Percentiles rank a stretch among this genome's conserved stretches.
phyloP scores from a whole-genome alignment of 2,888 invertebrate species.

The Spilosoma lubricipeda region DNA sequence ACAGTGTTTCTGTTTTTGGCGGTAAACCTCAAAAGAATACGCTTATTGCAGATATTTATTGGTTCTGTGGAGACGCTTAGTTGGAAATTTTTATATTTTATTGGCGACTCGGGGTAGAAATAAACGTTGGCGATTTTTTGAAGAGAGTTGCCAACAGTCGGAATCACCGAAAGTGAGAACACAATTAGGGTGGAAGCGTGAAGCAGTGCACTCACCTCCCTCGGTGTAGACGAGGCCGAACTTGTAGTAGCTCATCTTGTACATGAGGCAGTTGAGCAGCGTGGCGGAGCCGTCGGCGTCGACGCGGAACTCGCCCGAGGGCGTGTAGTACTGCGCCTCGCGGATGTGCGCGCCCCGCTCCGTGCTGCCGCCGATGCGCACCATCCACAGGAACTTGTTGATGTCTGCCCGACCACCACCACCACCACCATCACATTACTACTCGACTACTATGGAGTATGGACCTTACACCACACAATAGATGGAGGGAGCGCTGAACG shows the following conservation, averaged over 20 bases:
- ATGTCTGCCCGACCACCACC: slow-evolving; percentile 88
- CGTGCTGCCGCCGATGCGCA: slow-evolving; percentile 98
- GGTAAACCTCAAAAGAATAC: too few relatives aligned
- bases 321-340: slow-evolving; percentile 98
- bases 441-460: not conserved
- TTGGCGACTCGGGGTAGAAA: too few relatives aligned
- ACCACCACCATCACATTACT: not conserved
- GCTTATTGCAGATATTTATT: too few relatives aligned
- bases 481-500: too few relatives aligned
- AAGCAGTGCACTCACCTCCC: slow-evolving; percentile 87
- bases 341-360: slow-evolving; percentile 97
- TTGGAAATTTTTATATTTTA: too few relatives aligned
- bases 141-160: too few relatives aligned
- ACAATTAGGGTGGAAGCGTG: too few relatives aligned
- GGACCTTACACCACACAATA: too few relatives aligned
- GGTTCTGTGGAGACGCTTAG: too few relatives aligned
- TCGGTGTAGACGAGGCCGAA: slow-evolving; percentile 99
- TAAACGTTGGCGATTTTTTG: too few relatives aligned
- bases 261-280: slow-evolving; percentile 98
- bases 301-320: slow-evolving; percentile 97
- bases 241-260: slow-evolving; percentile 99
- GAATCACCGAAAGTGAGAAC: too few relatives aligned
- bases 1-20: too few relatives aligned
- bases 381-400: slow-evolving; percentile 99
- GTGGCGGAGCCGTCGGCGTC: slow-evolving; percentile 97